Evolutionary conservation across 2,797 vertebrate species (phyloP), one percentile per base, ranked within the genome.

Genomic region (Gallirallus australis): DNA sequence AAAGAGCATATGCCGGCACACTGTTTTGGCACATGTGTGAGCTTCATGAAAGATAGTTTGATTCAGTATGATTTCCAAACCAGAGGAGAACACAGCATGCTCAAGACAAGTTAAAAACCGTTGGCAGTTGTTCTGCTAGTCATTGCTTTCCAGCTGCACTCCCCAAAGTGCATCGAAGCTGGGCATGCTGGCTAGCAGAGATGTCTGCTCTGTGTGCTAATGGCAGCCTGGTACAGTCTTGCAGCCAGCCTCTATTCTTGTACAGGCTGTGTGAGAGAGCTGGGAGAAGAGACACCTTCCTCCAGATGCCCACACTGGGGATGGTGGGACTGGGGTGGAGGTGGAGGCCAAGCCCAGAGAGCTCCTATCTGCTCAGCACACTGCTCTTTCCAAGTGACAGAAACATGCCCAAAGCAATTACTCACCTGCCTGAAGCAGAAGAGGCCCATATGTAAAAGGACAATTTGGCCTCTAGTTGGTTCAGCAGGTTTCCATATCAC

Each of bases 361-460:
- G 86, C 23, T 70, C 25, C 37, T 8, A 2, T 78, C 83, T 89
- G 86, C 77, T 19, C 6, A 1, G 54, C 40, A 1, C 0, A 0
- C 15, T 37, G 37, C 39, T 69, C 28, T 33, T 80, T 95, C 89
- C 93, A 93, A 94, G 92, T 96, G 96, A 71, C 96, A 96, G 86
- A 73, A 64, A 65, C 68, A 61, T 95, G 71, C 71, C 83, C 86
- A 77, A 64, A 90, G 78, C 16, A 1, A 97, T 96, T 82, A 85
- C 31, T 97, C 96, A 96, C 60, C 60, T 5, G 81, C 81, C 86
- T 66, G 57, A 25, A 76, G 78, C 71, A 57, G 48, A 45, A 87
- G 7, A 92, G 13, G 6, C 9, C 83, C 92, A 89, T 94, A 89
- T 90, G 92, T n/a, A 77, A 60, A 0, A 0, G 83, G 60, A 23